Base-by-base conservation (phyloP, 23 tunicate genomes). In the Phallusia fumigata region DNA sequence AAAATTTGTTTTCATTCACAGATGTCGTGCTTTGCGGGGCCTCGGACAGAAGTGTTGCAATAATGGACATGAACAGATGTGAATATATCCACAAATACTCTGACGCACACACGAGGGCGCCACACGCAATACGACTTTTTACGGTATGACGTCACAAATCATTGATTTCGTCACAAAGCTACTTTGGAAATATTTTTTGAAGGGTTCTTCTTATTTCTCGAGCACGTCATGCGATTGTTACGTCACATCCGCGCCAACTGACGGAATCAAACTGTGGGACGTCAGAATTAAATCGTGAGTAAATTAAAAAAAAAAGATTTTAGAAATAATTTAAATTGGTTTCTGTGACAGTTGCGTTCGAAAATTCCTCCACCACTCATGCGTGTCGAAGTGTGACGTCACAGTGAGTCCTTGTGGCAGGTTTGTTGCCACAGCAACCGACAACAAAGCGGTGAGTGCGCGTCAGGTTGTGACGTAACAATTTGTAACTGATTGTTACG, bases 251-350 rank as follows among this genome's bases (percentile, higher is more conserved):
- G 85, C 96, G 3, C 74, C 90, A 32, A 13, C 85, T 24, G 96
- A 91, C 73, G 96, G 96, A 19, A 79, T 91, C 30, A 91, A 91
- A 79, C 32, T 86, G 45, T 91, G 96, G 96, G 96, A 91, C 73
- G 32, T 91, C 5, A 77, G 96, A 53, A 73, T 80, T 8, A 47
- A 80, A 78, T 82, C 30, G 91, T 82, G 13, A 19, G 22, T 2
- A 16, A 30, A 16, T 52, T 13, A 5, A 44, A 19, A 21, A 36
- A 52, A 33, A 5, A 3, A 36, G 8, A 24, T 6, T 21, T 58
- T 58, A 13, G 28, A 3, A 58, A 58, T 58, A 58, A 13, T 6
- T 6, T 58, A 1, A 58, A 3, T 40, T 24, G 13, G 28, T 83
- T 74, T 72, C 44, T 3, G 45, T 0, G 74, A 13, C 44, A 88